Percentiles rank a stretch among this genome's conserved stretches.
Conservation (phyloP, 2,888 invertebrate species). For the Drosophila paramelanica region DNA sequence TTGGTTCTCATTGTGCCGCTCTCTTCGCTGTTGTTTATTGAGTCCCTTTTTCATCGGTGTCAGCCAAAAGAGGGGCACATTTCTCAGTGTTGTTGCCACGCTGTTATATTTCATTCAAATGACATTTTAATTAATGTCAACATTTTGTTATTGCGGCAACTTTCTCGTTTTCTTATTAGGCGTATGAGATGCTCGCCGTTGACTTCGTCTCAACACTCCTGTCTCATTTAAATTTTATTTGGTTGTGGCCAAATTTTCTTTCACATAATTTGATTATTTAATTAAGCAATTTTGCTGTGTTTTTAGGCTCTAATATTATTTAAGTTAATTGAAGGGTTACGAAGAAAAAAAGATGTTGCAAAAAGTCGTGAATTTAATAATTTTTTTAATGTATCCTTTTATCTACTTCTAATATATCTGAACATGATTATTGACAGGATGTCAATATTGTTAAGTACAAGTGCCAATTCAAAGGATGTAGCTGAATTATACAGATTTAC, state of each 20-base stretch:
- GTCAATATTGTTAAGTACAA: slow-evolving; percentile 28
- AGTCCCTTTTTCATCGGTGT: slow-evolving; percentile 61
- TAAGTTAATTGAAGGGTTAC: slow-evolving; percentile 2
- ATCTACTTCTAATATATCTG: not conserved
- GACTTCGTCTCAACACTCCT: not conserved
- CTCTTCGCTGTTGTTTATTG: slow-evolving; percentile 40
- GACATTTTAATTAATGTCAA: slow-evolving; percentile 81
- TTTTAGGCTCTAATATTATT: not conserved
- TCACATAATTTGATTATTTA: slow-evolving; percentile 25
- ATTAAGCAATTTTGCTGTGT: slow-evolving; percentile 7
- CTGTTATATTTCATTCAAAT: slow-evolving; percentile 77
- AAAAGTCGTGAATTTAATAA: too few species aligned
- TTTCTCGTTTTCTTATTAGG: slow-evolving; percentile 40
- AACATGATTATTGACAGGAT: slow-evolving; percentile 27
- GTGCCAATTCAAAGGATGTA: slow-evolving; percentile 40
- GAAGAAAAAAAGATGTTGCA: too few species aligned
- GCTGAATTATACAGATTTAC: slow-evolving; percentile 27
- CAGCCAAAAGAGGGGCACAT: slow-evolving; percentile 61
- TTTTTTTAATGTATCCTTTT: not conserved
- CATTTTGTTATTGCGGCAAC: slow-evolving; percentile 65
- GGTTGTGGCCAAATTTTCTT: slow-evolving; percentile 4
- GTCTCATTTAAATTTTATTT: slow-evolving; percentile 10
- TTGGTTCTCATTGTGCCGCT: slow-evolving; percentile 17
- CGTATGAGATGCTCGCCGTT: not conserved
- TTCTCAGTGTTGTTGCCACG: slow-evolving; percentile 56